phyloP scores from a whole-genome alignment of 2,797 vertebrate species.

The Lagorchestes hirsutus region DNA sequence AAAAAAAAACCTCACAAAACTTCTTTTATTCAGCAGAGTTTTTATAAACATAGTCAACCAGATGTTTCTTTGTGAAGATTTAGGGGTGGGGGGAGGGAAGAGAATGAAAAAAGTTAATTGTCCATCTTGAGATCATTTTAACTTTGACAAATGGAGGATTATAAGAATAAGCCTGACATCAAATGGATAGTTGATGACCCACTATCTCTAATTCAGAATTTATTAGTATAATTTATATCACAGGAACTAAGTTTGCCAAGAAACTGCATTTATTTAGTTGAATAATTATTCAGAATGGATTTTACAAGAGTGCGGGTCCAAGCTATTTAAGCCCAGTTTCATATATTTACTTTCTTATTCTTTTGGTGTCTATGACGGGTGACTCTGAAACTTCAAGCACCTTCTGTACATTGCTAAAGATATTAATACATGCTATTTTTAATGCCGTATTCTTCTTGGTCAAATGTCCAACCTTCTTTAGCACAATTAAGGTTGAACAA shows the following conservation, averaged over 20 bases:
- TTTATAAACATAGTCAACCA: slow-evolving; percentile 66
- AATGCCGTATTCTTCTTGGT: background rate
- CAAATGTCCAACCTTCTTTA: background rate
- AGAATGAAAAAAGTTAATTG: slow-evolving; percentile 9
- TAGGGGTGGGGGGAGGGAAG: background rate
- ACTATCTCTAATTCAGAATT: slow-evolving; percentile 31
- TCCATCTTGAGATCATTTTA: slow-evolving; percentile 46
- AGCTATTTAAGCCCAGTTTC: background rate
- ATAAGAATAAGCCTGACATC: background rate
- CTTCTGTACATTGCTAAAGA: background rate
- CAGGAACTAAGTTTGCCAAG: background rate
- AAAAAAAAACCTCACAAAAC: slow-evolving; percentile 1
- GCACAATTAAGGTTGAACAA: background rate
- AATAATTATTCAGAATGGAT: background rate
- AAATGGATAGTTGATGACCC: background rate
- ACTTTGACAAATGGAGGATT: slow-evolving; percentile 16
- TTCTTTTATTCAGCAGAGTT: slow-evolving; percentile 52
- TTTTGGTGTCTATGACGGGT: accelerated
- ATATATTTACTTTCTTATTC: accelerated
- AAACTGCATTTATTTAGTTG: background rate
- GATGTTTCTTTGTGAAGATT: slow-evolving; percentile 59
- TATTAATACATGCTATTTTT: accelerated
- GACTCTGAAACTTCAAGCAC: accelerated
- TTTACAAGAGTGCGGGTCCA: background rate
- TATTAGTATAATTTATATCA: slow-evolving; percentile 33